These are phyloP conservation scores for Mythimna impura DNA, from an alignment of 2,888 invertebrate genomes.

Conservation along the genomic window DNA sequence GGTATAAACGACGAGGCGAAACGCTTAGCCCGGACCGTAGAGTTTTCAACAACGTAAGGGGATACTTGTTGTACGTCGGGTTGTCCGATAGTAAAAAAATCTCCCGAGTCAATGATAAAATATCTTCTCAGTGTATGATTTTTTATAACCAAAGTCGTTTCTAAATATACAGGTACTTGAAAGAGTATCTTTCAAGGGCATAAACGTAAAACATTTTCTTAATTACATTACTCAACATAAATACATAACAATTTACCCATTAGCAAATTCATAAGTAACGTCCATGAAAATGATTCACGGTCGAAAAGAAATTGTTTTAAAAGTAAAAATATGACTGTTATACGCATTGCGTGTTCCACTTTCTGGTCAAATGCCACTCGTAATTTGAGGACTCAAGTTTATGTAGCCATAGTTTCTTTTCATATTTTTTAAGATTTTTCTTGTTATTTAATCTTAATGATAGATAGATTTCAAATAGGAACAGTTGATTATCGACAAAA, in stretches of 20 bases:
- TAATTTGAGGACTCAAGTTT: neutral
- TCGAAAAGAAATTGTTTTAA: conserved; percentile 33
- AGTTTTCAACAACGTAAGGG: no score
- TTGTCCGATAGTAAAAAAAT: no score
- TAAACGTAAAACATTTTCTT: conserved; percentile 9
- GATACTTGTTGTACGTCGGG: no score
- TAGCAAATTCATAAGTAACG: conserved; percentile 39
- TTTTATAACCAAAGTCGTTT: neutral
- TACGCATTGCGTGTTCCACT: conserved; percentile 22
- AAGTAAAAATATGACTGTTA: conserved; percentile 12
- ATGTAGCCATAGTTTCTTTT: neutral
- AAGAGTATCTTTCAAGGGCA: conserved; percentile 11
- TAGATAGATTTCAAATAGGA: no score
- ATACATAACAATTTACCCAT: conserved; percentile 36
- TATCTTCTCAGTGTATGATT: neutral
- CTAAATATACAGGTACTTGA: neutral
- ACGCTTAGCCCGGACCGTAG: no score
- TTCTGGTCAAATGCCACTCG: conserved; percentile 12
- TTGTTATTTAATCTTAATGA: no score
- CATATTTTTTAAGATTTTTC: no score
- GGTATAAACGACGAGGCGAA: no score
- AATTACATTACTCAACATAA: conserved; percentile 24
- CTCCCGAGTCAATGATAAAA: no score
- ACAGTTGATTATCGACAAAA: no score
- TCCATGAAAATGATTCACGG: conserved; percentile 34